Base-by-base conservation (phyloP, 2,797 vertebrate genomes). In the Megalops cyprinoides region DNA sequence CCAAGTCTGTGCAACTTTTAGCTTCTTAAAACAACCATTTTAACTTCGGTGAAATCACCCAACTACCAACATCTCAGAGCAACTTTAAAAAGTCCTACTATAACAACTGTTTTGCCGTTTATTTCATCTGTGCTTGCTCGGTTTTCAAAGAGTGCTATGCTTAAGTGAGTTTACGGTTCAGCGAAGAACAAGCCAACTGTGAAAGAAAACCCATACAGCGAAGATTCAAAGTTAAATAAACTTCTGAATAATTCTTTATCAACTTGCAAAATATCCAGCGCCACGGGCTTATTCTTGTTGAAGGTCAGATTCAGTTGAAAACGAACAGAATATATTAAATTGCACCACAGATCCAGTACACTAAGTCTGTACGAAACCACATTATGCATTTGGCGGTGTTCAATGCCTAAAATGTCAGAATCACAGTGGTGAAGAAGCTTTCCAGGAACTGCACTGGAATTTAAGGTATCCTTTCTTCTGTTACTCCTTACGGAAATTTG, bases 91-190 rank as follows among this genome's bases (percentile, higher is more conserved):
- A n/a, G n/a, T n/a, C n/a, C n/a, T n/a, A n/a, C n/a, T n/a, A n/a
- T n/a, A n/a, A n/a, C n/a, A n/a, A n/a, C 8, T 73, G 53, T 34
- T 48, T 79, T 62, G 14, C 31, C 2, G 23, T 31, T 23, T 20
- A 55, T 55, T 67, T 25, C 62, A 31, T 79, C 65, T 20, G n/a
- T 25, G 34, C 62, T 18, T 18, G 2, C 28, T 42, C 7, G 23
- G 20, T 67, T 18, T 34, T 25, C 49, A 25, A 49, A 74, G 31
- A 58, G 56, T 69, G 48, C 18, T 31, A 58, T 58, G 78, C 92
- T 90, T 93, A 90, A 92, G 88, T 91, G 90, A 87, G 84, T 89
- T 88, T 91, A 88, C 44, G 56, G 84, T 39, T 73, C 77, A 77
- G 34, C 14, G 53, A 42, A 48, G n/a, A 55, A 71, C 48, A 42